Percentiles rank a stretch among this genome's conserved stretches.
phyloP scores from a whole-genome alignment of 2,113 vertebrate genomes.

The Numida meleagris region DNA sequence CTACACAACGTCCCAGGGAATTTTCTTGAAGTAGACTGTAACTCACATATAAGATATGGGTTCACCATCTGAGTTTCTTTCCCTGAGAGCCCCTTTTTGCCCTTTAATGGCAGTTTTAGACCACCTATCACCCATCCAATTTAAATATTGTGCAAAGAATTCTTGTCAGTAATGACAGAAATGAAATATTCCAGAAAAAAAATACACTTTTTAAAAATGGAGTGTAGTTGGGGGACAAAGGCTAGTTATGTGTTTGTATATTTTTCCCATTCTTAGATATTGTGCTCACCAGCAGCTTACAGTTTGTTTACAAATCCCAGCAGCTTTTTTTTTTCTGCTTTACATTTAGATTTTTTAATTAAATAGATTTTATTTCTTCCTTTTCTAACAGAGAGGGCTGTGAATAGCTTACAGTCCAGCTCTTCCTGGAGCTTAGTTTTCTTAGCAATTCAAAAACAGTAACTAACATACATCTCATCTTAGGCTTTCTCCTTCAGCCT shows the following conservation, averaged over 20 bases:
- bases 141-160: neutral
- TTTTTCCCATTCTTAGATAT: neutral
- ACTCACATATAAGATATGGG: neutral
- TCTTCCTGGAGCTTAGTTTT: slow-evolving; percentile 55
- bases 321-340: neutral
- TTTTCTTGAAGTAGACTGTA: neutral
- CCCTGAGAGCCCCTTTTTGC: neutral
- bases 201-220: neutral
- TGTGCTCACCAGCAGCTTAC: neutral
- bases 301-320: neutral
- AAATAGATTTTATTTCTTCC: slow-evolving; percentile 30
- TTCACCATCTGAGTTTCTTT: neutral
- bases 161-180: neutral
- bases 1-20: neutral
- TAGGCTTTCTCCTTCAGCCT: slow-evolving; percentile 51
- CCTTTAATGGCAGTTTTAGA: neutral
- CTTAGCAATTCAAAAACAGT: slow-evolving; percentile 59
- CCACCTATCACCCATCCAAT: neutral
- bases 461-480: slow-evolving; percentile 62
- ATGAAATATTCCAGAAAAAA: neutral
- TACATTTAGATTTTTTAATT: slow-evolving; percentile 2
- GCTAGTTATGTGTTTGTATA: neutral
- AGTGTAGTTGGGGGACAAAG: neutral
- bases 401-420: slow-evolving; percentile 42
- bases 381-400: slow-evolving; percentile 22